A percentile compares a stretch with the other conserved stretches of the same genome.
Conservation (phyloP, 2,888 invertebrate species). For the Labia minor region DNA sequence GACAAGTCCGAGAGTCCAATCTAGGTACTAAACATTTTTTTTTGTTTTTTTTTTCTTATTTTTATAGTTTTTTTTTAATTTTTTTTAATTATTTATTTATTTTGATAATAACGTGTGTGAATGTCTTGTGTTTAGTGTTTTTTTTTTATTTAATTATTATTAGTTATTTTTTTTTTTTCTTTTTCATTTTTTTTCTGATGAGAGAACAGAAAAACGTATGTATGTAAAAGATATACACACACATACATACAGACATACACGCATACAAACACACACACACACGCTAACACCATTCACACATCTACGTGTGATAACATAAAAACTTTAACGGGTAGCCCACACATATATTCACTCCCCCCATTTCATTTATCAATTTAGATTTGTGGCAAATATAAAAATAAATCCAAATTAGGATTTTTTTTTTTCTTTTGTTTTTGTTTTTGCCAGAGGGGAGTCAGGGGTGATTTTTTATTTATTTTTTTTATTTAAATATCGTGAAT, state of each 20-base stretch:
- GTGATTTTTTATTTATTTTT: conserved; percentile 16
- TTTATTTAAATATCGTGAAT: no score
- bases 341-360: no score
- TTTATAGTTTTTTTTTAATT: conserved; percentile 14
- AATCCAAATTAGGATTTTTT: no score
- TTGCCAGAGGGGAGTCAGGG: background rate
- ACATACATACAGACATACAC: background rate
- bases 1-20: background rate
- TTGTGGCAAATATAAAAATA: no score
- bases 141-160: conserved; percentile 26
- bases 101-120: conserved; percentile 4
- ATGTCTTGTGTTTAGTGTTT: conserved; percentile 18
- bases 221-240: no score
- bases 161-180: conserved; percentile 31
- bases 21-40: conserved; percentile 23
- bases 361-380: no score
- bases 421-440: no score
- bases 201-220: no score
- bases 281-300: conserved; percentile 3
- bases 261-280: conserved; percentile 16
- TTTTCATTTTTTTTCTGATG: conserved; percentile 31
- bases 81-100: conserved; percentile 7
- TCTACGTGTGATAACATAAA: conserved; percentile 16
- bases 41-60: background rate
- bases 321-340: no score